phyloP scores from a whole-genome alignment of 2,113 vertebrate species.

The Prinia subflava region DNA sequence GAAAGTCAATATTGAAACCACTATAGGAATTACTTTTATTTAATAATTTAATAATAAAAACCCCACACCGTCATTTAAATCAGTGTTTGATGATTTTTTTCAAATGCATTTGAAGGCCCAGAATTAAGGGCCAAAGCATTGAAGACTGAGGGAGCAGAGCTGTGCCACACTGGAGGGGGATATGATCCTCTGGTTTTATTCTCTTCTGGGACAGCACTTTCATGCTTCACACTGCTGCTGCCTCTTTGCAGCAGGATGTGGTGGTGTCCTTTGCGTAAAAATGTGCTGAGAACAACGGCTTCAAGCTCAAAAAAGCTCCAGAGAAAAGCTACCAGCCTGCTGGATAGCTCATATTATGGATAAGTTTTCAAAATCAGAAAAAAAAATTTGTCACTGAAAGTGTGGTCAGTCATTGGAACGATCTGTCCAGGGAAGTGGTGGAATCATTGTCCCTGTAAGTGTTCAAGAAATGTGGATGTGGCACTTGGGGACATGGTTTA shows the following conservation, averaged over 20 bases:
- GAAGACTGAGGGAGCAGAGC: neutral
- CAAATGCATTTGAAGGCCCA: neutral
- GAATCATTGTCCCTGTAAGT: neutral
- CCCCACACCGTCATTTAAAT: neutral
- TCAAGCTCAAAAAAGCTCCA: neutral
- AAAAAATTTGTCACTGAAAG: neutral
- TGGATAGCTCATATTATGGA: neutral
- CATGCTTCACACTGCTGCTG: neutral
- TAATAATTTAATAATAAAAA: neutral
- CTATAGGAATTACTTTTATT: neutral
- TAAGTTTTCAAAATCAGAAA: neutral
- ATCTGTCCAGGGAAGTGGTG: neutral
- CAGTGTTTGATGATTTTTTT: neutral
- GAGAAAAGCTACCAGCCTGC: neutral
- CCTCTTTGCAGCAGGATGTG: neutral
- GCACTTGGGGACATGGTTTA: neutral
- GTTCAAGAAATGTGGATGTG: neutral
- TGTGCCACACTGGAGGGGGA: neutral
- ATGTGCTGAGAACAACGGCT: neutral
- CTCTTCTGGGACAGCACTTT: neutral
- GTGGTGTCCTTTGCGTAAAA: neutral
- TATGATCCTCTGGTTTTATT: neutral
- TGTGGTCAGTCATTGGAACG: neutral
- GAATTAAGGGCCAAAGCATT: neutral
- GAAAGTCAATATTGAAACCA: conserved; percentile 43